These are phyloP conservation scores for Nasonovia ribisnigri DNA, from an alignment of 2,888 invertebrate genomes.

Conservation along the genomic window DNA sequence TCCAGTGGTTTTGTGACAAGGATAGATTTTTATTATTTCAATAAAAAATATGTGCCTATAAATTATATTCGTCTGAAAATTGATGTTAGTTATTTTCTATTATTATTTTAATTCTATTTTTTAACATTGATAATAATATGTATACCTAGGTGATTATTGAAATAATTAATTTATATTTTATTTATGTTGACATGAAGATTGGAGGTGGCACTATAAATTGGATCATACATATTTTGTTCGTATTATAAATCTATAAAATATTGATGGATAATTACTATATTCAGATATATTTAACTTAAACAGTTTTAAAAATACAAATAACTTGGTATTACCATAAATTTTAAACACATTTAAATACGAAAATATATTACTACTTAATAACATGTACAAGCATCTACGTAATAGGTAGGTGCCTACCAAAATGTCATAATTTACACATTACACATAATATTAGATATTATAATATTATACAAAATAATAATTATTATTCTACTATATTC, in stretches of 20 bases:
- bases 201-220: background rate
- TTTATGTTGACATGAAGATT: background rate
- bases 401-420: background rate
- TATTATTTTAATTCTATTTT: too few species aligned
- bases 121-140: background rate
- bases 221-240: background rate
- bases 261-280: background rate
- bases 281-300: background rate
- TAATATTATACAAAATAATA: background rate
- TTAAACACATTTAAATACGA: background rate
- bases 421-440: background rate
- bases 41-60: background rate
- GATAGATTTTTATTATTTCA: background rate
- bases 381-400: background rate
- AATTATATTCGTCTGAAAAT: background rate
- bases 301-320: background rate
- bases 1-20: background rate
- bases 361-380: background rate
- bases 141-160: background rate
- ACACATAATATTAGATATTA: too few species aligned
- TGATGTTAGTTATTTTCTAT: background rate
- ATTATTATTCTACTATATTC: background rate
- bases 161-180: background rate
- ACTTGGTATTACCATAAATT: background rate
- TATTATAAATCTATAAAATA: background rate